These are phyloP conservation scores for Ancistrus triradiatus DNA, from an alignment of 2,113 vertebrate species.

Conservation along the genomic window DNA sequence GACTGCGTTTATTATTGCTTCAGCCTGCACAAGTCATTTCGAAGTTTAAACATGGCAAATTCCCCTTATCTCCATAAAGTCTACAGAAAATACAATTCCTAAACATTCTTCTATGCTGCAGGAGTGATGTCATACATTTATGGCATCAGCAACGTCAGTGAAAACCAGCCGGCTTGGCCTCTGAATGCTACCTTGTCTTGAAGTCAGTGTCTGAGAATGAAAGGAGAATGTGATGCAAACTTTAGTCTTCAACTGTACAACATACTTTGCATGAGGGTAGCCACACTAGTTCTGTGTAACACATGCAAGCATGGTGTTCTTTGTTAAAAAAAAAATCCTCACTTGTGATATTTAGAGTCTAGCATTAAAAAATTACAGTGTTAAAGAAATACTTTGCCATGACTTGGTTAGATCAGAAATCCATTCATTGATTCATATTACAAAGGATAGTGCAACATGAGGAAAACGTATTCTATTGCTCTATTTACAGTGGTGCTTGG, in stretches of 20 bases:
- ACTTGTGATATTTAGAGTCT: too few relatives aligned
- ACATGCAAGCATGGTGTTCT: too few relatives aligned
- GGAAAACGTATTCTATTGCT: too few relatives aligned
- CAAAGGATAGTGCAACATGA: too few relatives aligned
- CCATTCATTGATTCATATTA: too few relatives aligned
- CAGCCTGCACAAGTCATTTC: neutral
- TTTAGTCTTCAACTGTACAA: neutral
- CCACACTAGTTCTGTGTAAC: too few relatives aligned
- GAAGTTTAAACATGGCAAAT: neutral
- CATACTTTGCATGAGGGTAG: too few relatives aligned
- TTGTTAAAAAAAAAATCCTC: too few relatives aligned
- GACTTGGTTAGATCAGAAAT: too few relatives aligned
- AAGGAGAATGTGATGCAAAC: neutral
- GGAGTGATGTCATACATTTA: conserved; percentile 75
- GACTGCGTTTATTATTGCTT: neutral
- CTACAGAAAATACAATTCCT: neutral
- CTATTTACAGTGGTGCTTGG: too few relatives aligned
- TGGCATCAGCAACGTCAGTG: conserved; percentile 89
- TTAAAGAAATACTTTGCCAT: too few relatives aligned
- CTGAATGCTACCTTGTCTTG: conserved; percentile 82
- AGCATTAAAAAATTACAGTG: neutral
- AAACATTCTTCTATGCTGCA: conserved; percentile 19
- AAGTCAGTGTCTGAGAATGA: conserved; percentile 74
- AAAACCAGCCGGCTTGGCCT: conserved; percentile 93
- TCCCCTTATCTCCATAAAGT: conserved; percentile 29